Evolutionary conservation across 2,888 invertebrate species (phyloP), one percentile per base, ranked within the genome.

Genomic region (Drosophila hamatofila): DNA sequence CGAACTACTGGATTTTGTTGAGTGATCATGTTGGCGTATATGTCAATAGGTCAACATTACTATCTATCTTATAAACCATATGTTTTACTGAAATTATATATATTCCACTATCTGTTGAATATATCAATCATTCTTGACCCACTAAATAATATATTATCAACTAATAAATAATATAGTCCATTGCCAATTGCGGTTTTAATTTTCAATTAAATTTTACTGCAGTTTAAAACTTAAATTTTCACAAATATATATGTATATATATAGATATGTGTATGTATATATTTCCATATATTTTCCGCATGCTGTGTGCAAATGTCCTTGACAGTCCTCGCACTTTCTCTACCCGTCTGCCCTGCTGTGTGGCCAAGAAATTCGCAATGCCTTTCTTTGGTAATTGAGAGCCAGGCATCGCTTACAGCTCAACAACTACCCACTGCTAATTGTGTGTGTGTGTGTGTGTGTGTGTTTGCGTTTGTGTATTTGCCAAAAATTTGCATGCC

Each of bases 401-500:
- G 55, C 52, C 63, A 61, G 65, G 80, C 75, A 80, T 77, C 79
- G 77, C 62, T 79, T 77, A 79, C 79, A 79, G 30, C 56, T 58
- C n/a, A 51, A 56, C n/a, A 51, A 11, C 64, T 23, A 44, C 56
- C 21, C 56, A 56, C 56, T 33, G 72, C 69, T 85, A 83, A 83
- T 83, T 85, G 83, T 56, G 16, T 55, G 33, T 41, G 35, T 35
- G 35, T 37, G 18, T 48, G 11, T 39, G 21, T 72, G 52, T 33
- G 30, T 83, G 72, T 52, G 21, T 60, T 18, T 72, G 41, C 62
- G 60, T 63, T 49, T 57, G 25, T 27, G 41, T 44, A 41, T 77
- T 63, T 70, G 72, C 67, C 64, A 75, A 75, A 85, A 82, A 86
- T 89, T 89, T 88, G 87, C 84, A 85, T 88, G 75, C 73, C 81